Percentiles rank a stretch among this genome's conserved stretches.
Conservation (phyloP, 2,113 vertebrate genomes). For the Crotalus helleri region DNA sequence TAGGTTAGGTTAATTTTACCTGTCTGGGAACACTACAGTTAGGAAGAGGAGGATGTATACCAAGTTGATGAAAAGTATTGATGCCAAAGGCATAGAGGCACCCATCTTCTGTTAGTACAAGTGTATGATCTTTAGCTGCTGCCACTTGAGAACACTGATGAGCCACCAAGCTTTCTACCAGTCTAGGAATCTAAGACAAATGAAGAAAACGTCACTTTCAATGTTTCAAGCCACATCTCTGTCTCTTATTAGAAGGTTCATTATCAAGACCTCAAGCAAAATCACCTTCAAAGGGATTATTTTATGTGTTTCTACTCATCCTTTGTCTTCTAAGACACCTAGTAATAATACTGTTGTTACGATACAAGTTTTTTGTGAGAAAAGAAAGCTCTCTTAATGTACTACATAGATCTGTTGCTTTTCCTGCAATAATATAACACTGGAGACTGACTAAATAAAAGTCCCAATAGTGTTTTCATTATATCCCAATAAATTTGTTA, state of each 20-base stretch:
- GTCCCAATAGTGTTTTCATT: not conserved
- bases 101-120: conserved; percentile 92
- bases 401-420: not conserved
- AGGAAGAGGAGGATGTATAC: conserved; percentile 82
- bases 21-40: conserved; percentile 88
- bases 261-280: not conserved
- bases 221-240: not conserved
- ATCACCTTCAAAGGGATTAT: not conserved
- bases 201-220: not conserved
- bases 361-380: not conserved
- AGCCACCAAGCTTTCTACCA: conserved; percentile 85
- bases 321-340: not conserved
- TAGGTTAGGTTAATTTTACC: conserved; percentile 66
- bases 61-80: conserved; percentile 91
- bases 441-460: not conserved
- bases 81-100: conserved; percentile 92
- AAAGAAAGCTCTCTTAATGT: not conserved
- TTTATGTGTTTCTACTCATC: not conserved
- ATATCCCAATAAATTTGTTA: not conserved
- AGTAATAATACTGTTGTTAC: not conserved
- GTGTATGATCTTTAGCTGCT: conserved; percentile 93
- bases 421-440: not conserved
- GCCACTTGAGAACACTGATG: conserved; percentile 89
- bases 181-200: conserved; percentile 80
- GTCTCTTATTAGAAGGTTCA: not conserved